Evolutionary conservation across 2,113 vertebrate genomes (phyloP), one percentile per base, ranked within the genome.

Genomic region (Chitala chitala): DNA sequence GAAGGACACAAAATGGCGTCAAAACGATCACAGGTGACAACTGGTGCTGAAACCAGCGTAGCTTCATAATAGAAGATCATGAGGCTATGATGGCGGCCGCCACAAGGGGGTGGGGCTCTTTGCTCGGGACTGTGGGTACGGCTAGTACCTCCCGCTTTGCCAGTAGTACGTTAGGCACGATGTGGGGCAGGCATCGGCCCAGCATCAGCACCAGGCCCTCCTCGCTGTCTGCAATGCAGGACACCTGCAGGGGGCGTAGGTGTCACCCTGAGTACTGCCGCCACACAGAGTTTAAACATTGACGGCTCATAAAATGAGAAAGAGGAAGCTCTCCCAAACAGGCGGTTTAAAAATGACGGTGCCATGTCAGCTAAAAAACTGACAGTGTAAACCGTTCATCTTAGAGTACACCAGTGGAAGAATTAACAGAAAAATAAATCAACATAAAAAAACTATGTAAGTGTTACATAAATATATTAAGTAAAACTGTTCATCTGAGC

Each of bases 131-230:
- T 55, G 69, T 6, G 26, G 9, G 38, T 61, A 38, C 3, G 0
- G 0, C 9, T 26, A 17, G 7, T 90, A 99, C 97, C 96, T 99
- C 97, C 88, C 97, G 88, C 80, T 98, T 99, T 76, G 97, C 97
- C 61, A 99, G 91, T 1, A 99, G 93, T 74, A 99, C 97, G 10
- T 99, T 99, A 17, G 97, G 97, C 55, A 98, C 97, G 58, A 98
- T 98, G 87, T 98, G 96, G 77, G 97, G 97, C 73, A 99, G 90
- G 86, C 97, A 98, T 76, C 96, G 96, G 15, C 96, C 96, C 86
- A 99, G 78, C 96, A 98, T 99, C 75, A 98, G 82, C 94, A 97
- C 95, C 68, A 98, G 95, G 24, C 92, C 96, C 82, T 94, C 92
- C 81, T 99, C 97, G 71, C 94, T 94, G 86, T 98, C 97, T 69